These are phyloP conservation scores for Neomorphus geoffroyi DNA, from an alignment of 2,797 vertebrate species.

Conservation along the genomic window DNA sequence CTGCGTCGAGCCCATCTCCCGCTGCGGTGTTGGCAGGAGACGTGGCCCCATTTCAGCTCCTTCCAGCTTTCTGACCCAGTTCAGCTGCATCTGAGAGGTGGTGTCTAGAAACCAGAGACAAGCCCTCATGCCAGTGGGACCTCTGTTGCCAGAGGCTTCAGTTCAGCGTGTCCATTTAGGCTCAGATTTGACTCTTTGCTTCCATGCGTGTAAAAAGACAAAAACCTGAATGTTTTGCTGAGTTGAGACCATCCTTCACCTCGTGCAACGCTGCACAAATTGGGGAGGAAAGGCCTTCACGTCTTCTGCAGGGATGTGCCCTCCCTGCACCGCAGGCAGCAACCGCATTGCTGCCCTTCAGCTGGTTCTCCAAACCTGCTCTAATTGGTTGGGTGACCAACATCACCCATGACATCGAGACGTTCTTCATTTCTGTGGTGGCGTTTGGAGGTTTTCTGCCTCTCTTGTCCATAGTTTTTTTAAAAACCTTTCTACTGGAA, in stretches of 20 bases:
- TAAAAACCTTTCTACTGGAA: neutral
- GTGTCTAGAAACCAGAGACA: slow-evolving; percentile 11
- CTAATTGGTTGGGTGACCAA: neutral
- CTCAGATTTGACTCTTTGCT: neutral
- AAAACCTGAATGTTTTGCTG: neutral
- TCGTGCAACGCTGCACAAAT: neutral
- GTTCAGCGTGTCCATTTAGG: neutral
- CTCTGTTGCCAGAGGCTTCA: neutral
- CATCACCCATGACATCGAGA: neutral
- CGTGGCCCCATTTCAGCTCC: accelerated
- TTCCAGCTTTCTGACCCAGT: slow-evolving; percentile 20
- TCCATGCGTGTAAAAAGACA: neutral
- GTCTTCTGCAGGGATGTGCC: neutral
- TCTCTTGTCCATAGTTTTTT: neutral
- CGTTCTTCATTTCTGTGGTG: neutral
- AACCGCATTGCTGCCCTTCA: neutral
- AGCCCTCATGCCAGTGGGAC: neutral
- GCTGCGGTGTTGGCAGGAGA: neutral
- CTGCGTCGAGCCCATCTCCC: neutral
- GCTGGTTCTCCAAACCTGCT: neutral
- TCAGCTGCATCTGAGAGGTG: neutral
- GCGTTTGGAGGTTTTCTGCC: neutral
- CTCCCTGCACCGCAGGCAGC: neutral
- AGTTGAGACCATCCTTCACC: neutral
- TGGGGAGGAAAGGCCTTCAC: neutral